Percentiles rank a stretch among this genome's conserved stretches.
Conservation (phyloP, 2,888 invertebrate species). For the Norana najaformis region DNA sequence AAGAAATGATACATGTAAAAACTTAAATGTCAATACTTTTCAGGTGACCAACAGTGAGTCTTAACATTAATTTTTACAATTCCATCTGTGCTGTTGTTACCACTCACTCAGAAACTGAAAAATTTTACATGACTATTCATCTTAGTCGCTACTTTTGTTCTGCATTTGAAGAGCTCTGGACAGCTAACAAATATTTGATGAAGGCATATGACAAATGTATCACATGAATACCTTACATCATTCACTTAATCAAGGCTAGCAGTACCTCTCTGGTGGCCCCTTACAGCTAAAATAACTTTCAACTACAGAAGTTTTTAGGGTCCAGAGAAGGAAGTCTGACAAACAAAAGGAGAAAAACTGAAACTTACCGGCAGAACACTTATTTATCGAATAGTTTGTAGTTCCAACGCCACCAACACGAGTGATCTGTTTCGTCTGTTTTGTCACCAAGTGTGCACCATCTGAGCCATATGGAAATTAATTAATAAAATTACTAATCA, state of each 20-base stretch:
- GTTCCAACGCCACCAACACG: conserved; percentile 25
- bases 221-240: neutral
- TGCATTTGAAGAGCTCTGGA: too few species aligned
- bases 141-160: too few species aligned
- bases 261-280: neutral
- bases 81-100: too few species aligned
- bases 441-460: conserved; percentile 17
- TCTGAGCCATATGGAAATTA: conserved; percentile 20
- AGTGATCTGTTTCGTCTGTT: conserved; percentile 27
- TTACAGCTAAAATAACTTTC: neutral
- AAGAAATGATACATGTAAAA: too few species aligned
- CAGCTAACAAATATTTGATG: too few species aligned
- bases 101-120: too few species aligned
- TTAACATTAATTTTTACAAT: too few species aligned
- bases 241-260: neutral
- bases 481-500: neutral
- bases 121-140: too few species aligned
- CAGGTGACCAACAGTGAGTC: too few species aligned
- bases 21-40: too few species aligned
- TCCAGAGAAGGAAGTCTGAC: neutral
- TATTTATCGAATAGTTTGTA: conserved; percentile 24
- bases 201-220: too few species aligned
- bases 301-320: neutral
- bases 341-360: neutral
- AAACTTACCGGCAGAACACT: conserved; percentile 14